Conservation (phyloP, 2,113 vertebrate species). For the Laterallus jamaicensis region DNA sequence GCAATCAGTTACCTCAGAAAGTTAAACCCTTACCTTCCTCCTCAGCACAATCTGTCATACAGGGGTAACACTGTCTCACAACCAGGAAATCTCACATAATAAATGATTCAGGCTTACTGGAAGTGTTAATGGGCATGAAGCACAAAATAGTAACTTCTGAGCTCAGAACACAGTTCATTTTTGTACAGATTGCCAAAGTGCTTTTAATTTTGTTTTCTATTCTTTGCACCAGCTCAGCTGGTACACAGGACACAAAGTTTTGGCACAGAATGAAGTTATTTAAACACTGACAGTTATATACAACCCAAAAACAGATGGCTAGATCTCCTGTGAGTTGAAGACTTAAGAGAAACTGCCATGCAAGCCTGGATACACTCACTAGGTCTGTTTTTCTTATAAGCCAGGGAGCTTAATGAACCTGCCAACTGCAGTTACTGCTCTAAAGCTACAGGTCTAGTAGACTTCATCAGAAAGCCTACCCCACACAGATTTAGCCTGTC, state of each 20-base stretch:
- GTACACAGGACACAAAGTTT: background rate
- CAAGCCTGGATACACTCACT: background rate
- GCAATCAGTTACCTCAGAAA: background rate
- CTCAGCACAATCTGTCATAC: background rate
- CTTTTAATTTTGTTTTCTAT: background rate
- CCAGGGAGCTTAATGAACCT: background rate
- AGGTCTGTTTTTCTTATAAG: background rate
- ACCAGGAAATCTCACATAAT: slow-evolving; percentile 5
- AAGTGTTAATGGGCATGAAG: background rate
- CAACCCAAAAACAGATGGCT: background rate
- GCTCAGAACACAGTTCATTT: background rate
- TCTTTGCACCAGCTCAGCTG: background rate
- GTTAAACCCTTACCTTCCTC: background rate
- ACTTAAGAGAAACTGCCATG: background rate
- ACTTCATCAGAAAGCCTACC: background rate
- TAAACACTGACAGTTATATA: background rate
- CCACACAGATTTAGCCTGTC: background rate
- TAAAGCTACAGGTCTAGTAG: background rate
- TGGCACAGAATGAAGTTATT: background rate
- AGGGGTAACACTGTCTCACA: background rate
- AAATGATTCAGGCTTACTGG: background rate
- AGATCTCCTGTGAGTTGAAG: background rate
- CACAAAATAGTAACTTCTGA: background rate
- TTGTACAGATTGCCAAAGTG: background rate
- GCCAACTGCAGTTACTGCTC: background rate